A percentile compares a stretch with the other conserved stretches of the same genome.
phyloP scores from a whole-genome alignment of 2,113 vertebrate species.

The Neolamprologus ventralis region DNA sequence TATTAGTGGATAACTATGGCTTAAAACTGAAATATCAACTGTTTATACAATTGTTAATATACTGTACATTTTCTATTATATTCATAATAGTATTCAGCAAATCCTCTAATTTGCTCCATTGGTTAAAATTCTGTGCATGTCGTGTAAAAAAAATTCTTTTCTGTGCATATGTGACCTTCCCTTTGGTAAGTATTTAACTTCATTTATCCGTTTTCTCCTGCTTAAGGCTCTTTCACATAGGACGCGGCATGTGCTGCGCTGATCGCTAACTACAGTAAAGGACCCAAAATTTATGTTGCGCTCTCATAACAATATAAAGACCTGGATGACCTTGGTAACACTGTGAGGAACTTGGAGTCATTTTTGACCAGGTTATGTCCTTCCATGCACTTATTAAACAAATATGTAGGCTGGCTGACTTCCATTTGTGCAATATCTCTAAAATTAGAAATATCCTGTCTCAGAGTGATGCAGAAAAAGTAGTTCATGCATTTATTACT shows the following conservation, averaged over 20 bases:
- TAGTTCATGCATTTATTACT: neutral
- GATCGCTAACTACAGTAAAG: neutral
- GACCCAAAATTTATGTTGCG: neutral
- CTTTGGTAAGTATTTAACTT: neutral
- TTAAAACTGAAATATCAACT: neutral
- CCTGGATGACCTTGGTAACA: neutral
- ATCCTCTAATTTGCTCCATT: neutral
- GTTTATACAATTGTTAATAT: neutral
- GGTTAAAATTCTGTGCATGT: neutral
- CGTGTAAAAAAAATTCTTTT: neutral
- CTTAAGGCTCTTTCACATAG: neutral
- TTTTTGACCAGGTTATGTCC: neutral
- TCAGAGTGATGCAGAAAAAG: neutral
- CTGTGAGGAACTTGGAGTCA: neutral
- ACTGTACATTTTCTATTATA: neutral
- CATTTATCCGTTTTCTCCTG: neutral
- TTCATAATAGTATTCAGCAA: neutral
- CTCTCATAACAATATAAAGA: neutral
- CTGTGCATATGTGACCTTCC: neutral
- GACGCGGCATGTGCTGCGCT: rapidly evolving
- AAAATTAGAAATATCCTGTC: neutral
- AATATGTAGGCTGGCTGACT: neutral
- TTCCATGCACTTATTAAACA: neutral
- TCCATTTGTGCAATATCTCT: neutral
- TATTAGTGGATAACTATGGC: neutral